phyloP scores from a whole-genome alignment of 1,140 invertebrate genomes.

The Brachionus asplanchnoidis region DNA sequence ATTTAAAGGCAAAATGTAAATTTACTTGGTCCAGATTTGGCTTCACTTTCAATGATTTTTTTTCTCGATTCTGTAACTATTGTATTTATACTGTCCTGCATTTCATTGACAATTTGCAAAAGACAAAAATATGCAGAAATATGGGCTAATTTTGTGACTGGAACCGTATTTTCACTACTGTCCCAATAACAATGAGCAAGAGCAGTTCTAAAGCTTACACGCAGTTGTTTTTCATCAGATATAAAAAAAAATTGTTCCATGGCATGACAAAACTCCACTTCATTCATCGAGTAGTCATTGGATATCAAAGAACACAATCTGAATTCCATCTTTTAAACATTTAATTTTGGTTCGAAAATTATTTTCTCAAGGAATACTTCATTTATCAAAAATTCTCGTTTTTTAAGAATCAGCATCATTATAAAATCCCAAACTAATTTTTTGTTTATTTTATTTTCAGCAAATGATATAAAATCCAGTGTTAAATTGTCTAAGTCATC shows the following conservation, averaged over 20 bases:
- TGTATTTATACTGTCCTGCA: constrained; percentile 13
- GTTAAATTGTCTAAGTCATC: constrained; percentile 31
- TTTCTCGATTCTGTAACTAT: constrained; percentile 16
- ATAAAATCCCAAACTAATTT: constrained; percentile 40
- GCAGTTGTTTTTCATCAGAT: constrained; percentile 12
- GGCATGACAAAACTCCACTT: constrained; percentile 18
- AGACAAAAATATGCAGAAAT: constrained; percentile 34
- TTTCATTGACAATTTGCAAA: constrained; percentile 9
- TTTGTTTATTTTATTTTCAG: constrained; percentile 38
- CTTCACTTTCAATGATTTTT: constrained; percentile 17
- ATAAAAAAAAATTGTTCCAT: constrained; percentile 40
- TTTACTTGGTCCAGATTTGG: neutral
- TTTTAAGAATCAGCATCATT: constrained; percentile 5
- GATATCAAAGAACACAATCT: neutral
- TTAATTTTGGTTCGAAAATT: neutral
- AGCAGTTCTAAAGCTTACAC: constrained; percentile 4
- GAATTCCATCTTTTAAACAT: constrained; percentile 20
- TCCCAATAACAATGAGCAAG: constrained; percentile 33
- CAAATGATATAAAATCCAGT: constrained; percentile 27
- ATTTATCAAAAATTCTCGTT: constrained; percentile 25
- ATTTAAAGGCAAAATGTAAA: neutral
- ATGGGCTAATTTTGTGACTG: constrained; percentile 9
- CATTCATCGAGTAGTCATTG: constrained; percentile 20
- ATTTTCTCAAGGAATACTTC: neutral
- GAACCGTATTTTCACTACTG: neutral